Percentiles rank a stretch among this genome's conserved stretches.
These are phyloP conservation scores for Lophius piscatorius DNA, from an alignment of 2,113 vertebrate genomes.

Conservation along the genomic window DNA sequence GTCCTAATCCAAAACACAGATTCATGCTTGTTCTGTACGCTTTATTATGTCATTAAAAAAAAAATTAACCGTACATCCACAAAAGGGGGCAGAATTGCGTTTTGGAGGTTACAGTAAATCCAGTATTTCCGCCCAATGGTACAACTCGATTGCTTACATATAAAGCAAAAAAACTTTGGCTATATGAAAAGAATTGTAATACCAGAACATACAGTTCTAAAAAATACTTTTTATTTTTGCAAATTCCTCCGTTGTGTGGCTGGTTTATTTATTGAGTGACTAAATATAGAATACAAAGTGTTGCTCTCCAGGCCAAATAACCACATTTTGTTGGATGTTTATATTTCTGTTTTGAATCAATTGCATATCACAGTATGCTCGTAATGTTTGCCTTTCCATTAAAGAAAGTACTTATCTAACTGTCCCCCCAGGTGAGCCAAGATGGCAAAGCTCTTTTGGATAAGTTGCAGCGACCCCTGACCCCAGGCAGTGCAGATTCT, in stretches of 20 bases:
- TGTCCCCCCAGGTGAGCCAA: conserved; percentile 89
- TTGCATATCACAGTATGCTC: neutral
- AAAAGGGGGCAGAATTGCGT: too few species aligned
- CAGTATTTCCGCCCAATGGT: neutral
- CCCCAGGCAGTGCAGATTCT: conserved; percentile 93
- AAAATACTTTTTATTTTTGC: neutral
- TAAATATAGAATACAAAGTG: too few species aligned
- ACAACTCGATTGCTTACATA: too few species aligned
- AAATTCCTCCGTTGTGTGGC: too few species aligned
- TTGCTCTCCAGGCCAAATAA: neutral
- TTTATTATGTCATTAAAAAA: too few species aligned
- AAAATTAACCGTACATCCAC: too few species aligned
- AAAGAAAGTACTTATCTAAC: neutral
- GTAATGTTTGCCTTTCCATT: neutral
- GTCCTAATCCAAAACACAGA: too few species aligned
- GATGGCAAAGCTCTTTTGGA: conserved; percentile 97
- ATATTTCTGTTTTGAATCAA: neutral
- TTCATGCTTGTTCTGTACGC: too few species aligned
- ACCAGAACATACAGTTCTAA: neutral
- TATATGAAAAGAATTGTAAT: neutral
- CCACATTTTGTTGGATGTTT: neutral
- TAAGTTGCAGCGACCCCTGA: conserved; percentile 95
- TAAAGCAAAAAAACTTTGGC: too few species aligned
- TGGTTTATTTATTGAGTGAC: too few species aligned
- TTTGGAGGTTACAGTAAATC: too few species aligned